Evolutionary conservation across 2,888 invertebrate genomes (phyloP), one percentile per base, ranked within the genome.

Genomic region (Magallana nippona): DNA sequence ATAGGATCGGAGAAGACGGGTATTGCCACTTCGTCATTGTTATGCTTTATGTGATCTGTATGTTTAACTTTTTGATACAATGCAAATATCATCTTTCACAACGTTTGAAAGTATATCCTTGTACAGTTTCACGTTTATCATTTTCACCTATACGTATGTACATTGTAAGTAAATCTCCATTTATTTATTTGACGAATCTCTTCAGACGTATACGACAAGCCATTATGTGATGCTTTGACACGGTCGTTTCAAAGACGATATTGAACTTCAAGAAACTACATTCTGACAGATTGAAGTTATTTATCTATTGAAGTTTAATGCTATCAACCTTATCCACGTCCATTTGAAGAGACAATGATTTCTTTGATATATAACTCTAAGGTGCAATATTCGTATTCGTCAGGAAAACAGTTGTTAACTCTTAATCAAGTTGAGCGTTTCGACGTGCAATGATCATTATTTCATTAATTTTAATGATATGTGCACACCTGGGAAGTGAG

Each of bases 1-100:
- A 82, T 82, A 82, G 19, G 55, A 27, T 82, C 82, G 82, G 82
- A 82, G 10, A 8, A 71, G 71, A 71, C 82, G 82, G 82, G 82
- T 82, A 82, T 44, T 55, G 63, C 27, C 55, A 71, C 71, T 55
- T 82, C 32, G 17, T 19, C 11, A 27, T 27, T 78, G 44, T 79
- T 57, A 56, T 79, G 79, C 57, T 19, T 79, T 27, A 27, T 56
- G 71, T 71, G 71, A 71, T 71, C 60, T n/a, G 22, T 32, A 27
- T 71, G 15, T 71, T 27, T 1, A 27, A 22, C 32, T 71, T 71
- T 44, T 44, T 71, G 27, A 71, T 60, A 71, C 71, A 71, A 71
- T 71, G 71, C 71, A 71, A 71, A 27, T 19, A 27, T 71, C 71
- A 71, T 71, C 27, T 71, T 22, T 71, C 71, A 27, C 71, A 27